Conservation (phyloP, 37 sponge, comb jelly and placozoan species). For the Axinella damicornis region DNA sequence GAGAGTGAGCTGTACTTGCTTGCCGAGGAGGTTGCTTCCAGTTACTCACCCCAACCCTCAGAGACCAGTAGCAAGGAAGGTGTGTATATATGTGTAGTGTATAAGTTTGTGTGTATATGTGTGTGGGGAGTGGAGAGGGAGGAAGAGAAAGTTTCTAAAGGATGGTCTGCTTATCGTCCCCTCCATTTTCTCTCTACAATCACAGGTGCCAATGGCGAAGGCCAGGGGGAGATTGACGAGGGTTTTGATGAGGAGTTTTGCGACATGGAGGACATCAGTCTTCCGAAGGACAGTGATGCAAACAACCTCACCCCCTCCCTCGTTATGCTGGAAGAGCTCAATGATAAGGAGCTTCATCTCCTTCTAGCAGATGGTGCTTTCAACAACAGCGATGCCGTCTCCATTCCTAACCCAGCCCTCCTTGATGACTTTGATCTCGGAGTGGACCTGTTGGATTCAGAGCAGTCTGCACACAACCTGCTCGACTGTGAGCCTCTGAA, state of each 20-base stretch:
- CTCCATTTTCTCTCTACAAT: no score
- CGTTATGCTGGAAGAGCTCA: conserved; percentile 8
- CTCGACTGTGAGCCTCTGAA: conserved; percentile 6
- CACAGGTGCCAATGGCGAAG: background rate
- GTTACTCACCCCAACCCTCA: no score
- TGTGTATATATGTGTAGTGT: no score
- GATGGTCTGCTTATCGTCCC: no score
- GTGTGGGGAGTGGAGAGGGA: no score
- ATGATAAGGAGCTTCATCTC: background rate
- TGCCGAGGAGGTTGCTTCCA: no score
- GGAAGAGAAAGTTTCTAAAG: no score
- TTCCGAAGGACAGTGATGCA: background rate
- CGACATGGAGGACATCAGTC: background rate
- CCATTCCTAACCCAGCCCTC: conserved; percentile 1
- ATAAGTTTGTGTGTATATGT: no score
- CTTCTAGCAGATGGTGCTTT: background rate
- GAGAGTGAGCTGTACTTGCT: no score
- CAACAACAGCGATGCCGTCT: background rate
- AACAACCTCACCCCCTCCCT: background rate
- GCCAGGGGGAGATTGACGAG: conserved; percentile 51
- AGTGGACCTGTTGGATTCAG: conserved; percentile 51
- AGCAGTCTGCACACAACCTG: background rate
- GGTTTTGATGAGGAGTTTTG: conserved; percentile 57
- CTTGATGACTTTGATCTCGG: conserved; percentile 60
- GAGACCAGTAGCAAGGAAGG: no score